A percentile compares a stretch with the other conserved stretches of the same genome.
Evolutionary conservation across 1,140 invertebrate genomes (phyloP).

Genomic region (Coboldia fuscipes): DNA sequence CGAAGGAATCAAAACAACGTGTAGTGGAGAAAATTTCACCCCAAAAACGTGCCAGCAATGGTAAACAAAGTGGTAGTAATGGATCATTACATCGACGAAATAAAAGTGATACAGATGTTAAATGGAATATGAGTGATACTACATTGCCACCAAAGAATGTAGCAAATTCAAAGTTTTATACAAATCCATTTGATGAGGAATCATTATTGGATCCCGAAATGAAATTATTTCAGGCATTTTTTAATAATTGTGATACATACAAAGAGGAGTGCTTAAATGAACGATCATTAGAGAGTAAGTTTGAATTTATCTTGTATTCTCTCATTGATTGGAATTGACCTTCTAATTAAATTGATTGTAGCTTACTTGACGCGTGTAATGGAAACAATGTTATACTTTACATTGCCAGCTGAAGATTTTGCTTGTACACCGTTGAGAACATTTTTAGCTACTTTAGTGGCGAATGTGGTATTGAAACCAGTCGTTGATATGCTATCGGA

Average conservation of each 20-base stretch:
- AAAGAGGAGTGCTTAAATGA: conserved; percentile 3
- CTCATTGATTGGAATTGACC: not conserved
- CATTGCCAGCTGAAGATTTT: conserved; percentile 69
- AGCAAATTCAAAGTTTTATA: conserved; percentile 23
- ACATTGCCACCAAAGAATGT: conserved; percentile 13
- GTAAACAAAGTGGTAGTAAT: conserved; percentile 7
- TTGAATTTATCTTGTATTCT: not conserved
- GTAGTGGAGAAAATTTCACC: not conserved
- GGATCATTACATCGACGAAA: conserved; percentile 44
- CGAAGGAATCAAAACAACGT: conserved; percentile 1
- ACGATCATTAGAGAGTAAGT: conserved; percentile 1
- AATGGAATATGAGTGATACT: conserved; percentile 28
- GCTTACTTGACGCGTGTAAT: conserved; percentile 67
- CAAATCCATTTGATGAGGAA: conserved; percentile 15
- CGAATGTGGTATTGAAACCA: conserved; percentile 57
- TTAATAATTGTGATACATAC: conserved; percentile 1
- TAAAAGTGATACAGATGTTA: conserved; percentile 48
- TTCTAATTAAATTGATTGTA: conserved; percentile 12
- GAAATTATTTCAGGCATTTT: conserved; percentile 3
- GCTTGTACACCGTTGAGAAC: conserved; percentile 58
- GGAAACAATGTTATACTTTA: conserved; percentile 65
- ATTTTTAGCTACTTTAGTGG: conserved; percentile 54
- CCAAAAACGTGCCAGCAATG: not conserved
- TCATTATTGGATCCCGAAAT: conserved; percentile 1
- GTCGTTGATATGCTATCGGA: conserved; percentile 66